Conservation (phyloP, 2,888 invertebrate genomes). For the Coenonympha arcania region DNA sequence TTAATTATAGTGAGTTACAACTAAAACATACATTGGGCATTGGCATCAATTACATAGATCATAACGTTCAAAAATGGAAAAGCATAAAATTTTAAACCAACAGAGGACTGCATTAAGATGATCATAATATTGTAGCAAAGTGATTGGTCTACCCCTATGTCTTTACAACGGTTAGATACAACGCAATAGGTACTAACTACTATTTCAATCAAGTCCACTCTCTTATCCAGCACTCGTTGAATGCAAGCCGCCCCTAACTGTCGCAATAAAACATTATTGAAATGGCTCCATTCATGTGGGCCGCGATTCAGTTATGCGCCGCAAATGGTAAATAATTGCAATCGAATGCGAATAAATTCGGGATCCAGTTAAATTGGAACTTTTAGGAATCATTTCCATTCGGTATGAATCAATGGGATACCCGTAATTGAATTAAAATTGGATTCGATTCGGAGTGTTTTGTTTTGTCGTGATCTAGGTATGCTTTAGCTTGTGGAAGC, state of each 20-base stretch:
- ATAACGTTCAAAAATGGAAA: no score
- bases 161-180: neutral
- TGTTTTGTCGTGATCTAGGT: no score
- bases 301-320: slow-evolving; percentile 14
- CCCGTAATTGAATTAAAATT: slow-evolving; percentile 26
- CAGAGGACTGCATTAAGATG: no score
- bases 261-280: slow-evolving; percentile 18
- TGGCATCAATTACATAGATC: no score
- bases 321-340: slow-evolving; percentile 24
- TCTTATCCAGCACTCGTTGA: neutral
- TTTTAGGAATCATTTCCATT: slow-evolving; percentile 30
- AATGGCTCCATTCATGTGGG: slow-evolving; percentile 18
- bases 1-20: no score
- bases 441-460: slow-evolving; percentile 15
- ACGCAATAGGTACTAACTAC: neutral
- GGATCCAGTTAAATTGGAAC: slow-evolving; percentile 25
- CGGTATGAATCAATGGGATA: slow-evolving; percentile 21
- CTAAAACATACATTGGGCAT: no score
- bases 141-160: no score
- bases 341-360: slow-evolving; percentile 20
- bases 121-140: no score
- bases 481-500: no score
- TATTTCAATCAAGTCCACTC: neutral
- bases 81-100: no score
- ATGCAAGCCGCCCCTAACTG: slow-evolving; percentile 5